Conservation (phyloP, 2,797 vertebrate species). For the Cottoperca gobio region DNA sequence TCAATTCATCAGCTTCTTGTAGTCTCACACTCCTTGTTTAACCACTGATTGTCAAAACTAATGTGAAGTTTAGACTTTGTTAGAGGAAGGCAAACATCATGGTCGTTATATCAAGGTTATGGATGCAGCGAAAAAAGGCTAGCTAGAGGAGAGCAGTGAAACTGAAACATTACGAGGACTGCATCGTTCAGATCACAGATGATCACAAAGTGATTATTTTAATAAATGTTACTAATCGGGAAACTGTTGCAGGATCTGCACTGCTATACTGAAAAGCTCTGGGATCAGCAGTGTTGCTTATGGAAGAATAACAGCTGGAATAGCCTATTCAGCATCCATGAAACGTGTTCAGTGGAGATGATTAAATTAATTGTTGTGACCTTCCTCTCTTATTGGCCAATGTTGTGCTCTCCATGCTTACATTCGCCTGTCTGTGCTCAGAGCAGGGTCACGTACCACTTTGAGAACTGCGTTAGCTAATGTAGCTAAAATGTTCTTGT, state of each 20-base stretch:
- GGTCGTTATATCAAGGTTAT: slow-evolving; percentile 5
- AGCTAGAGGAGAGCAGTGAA: not conserved
- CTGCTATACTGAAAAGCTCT: not conserved
- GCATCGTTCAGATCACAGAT: too few relatives aligned
- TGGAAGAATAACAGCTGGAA: slow-evolving; percentile 7
- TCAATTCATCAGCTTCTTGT: slow-evolving; percentile 25
- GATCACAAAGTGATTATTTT: too few relatives aligned
- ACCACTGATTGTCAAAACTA: slow-evolving; percentile 20
- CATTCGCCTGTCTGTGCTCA: slow-evolving; percentile 12
- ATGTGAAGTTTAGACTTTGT: slow-evolving; percentile 16
- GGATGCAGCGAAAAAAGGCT: not conserved
- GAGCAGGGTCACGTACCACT: not conserved
- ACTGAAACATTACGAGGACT: too few relatives aligned
- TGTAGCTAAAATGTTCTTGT: slow-evolving; percentile 20
- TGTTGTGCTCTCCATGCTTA: slow-evolving; percentile 24
- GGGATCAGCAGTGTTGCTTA: slow-evolving; percentile 3
- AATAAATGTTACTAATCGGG: slow-evolving; percentile 8
- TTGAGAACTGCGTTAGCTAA: slow-evolving; percentile 22
- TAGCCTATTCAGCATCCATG: not conserved
- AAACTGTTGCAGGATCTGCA: slow-evolving; percentile 12
- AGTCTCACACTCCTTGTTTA: slow-evolving; percentile 35
- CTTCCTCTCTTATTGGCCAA: not conserved
- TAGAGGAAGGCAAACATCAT: not conserved
- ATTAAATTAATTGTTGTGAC: slow-evolving; percentile 11
- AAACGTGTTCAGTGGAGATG: slow-evolving; percentile 15